phyloP scores from a whole-genome alignment of 2,888 invertebrate species.

The Brachylomia viminalis region DNA sequence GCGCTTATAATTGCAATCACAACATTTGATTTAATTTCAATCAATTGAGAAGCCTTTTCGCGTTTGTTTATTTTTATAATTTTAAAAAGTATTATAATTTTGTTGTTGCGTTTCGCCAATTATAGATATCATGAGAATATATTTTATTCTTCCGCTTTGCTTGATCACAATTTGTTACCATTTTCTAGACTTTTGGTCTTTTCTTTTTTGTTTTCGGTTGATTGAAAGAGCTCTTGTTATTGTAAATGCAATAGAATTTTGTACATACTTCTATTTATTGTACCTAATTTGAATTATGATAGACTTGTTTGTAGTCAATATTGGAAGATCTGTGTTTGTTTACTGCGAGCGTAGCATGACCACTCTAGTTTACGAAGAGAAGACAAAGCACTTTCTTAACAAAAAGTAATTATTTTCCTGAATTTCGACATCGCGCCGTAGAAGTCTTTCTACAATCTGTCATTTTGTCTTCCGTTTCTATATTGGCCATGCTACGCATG shows the following conservation, averaged over 20 bases:
- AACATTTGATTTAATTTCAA: slow-evolving; percentile 20
- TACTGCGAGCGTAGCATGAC: no score
- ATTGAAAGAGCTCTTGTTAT: slow-evolving; percentile 60
- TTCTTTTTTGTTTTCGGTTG: slow-evolving; percentile 47
- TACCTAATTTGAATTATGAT: background rate
- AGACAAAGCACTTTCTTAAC: no score
- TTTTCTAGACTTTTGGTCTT: slow-evolving; percentile 38
- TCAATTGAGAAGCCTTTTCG: slow-evolving; percentile 37
- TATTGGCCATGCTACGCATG: no score
- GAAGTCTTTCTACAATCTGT: no score
- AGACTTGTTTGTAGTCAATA: background rate
- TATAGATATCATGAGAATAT: slow-evolving; percentile 56
- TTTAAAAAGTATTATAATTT: slow-evolving; percentile 55
- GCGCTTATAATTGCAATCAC: slow-evolving; percentile 17
- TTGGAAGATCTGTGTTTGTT: slow-evolving; percentile 4
- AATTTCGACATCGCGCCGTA: no score
- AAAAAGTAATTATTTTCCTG: no score
- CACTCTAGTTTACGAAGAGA: no score
- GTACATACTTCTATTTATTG: background rate
- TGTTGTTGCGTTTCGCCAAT: slow-evolving; percentile 57
- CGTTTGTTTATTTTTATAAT: slow-evolving; percentile 65
- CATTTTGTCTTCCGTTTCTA: no score
- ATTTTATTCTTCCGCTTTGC: slow-evolving; percentile 54
- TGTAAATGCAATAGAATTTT: slow-evolving; percentile 2
- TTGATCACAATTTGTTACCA: slow-evolving; percentile 69